Evolutionary conservation across 2,113 vertebrate genomes (phyloP).

Genomic region (Dermatemys mawii): DNA sequence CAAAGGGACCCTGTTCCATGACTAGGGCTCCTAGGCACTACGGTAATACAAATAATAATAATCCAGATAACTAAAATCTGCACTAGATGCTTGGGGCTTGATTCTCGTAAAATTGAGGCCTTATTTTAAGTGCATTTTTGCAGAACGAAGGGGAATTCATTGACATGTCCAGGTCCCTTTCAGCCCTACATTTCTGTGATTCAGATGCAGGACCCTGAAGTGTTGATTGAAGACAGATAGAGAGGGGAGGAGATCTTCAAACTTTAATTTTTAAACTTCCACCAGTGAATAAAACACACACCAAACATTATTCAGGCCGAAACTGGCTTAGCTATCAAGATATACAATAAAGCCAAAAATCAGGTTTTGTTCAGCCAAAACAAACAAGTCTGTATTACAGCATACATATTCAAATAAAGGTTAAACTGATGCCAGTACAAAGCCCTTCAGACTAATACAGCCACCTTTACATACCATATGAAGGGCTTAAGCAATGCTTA

Average conservation of each 20-base stretch:
- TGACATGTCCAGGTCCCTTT: background rate
- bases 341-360: background rate
- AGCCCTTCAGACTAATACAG: background rate
- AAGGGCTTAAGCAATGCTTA: background rate
- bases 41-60: background rate
- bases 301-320: background rate
- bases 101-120: background rate
- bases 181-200: background rate
- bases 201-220: background rate
- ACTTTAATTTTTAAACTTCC: background rate
- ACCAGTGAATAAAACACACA: constrained; percentile 4
- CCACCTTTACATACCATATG: background rate
- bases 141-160: background rate
- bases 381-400: background rate
- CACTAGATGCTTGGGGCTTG: background rate
- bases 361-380: background rate
- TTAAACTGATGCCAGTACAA: background rate
- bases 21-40: background rate
- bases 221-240: background rate
- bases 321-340: background rate
- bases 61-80: background rate
- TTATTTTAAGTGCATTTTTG: background rate
- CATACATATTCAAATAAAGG: background rate
- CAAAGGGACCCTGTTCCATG: background rate
- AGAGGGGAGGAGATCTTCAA: background rate